Evolutionary conservation across 2,888 invertebrate species (phyloP).

Genomic region (Chelonus formosanus): DNA sequence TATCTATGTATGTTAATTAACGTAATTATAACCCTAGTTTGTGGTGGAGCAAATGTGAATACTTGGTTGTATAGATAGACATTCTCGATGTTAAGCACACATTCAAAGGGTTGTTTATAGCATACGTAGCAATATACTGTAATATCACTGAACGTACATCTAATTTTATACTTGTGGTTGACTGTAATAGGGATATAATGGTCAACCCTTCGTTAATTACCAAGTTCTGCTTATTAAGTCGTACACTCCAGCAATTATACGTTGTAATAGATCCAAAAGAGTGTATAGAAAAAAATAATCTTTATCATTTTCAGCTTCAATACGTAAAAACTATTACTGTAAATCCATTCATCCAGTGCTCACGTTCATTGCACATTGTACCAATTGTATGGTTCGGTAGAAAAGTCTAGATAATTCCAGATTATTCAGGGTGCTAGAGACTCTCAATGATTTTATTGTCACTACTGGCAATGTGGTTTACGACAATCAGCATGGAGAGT

Average conservation of each 20-base stretch:
- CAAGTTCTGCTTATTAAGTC: slow-evolving; percentile 53
- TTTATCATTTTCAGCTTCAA: background rate
- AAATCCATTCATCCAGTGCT: no score
- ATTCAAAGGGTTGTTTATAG: slow-evolving; percentile 22
- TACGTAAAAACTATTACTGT: no score
- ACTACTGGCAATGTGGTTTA: no score
- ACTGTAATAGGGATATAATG: slow-evolving; percentile 51
- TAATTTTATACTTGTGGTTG: slow-evolving; percentile 48
- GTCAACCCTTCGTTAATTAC: slow-evolving; percentile 58
- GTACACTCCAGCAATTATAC: slow-evolving; percentile 32
- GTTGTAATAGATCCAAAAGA: slow-evolving; percentile 35
- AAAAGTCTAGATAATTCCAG: no score
- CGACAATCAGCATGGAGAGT: no score
- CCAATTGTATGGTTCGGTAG: no score
- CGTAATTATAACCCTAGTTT: slow-evolving; percentile 52
- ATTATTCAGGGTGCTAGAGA: no score
- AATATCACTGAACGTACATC: slow-evolving; percentile 44
- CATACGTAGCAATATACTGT: slow-evolving; percentile 32
- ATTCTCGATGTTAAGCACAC: slow-evolving; percentile 5
- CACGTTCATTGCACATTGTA: no score
- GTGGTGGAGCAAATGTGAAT: slow-evolving; percentile 21
- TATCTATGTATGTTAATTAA: slow-evolving; percentile 49
- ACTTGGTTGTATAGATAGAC: slow-evolving; percentile 16
- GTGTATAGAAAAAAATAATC: background rate
- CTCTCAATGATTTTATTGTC: no score